phyloP scores from a whole-genome alignment of 2,888 invertebrate species.

The Cinara cedri region DNA sequence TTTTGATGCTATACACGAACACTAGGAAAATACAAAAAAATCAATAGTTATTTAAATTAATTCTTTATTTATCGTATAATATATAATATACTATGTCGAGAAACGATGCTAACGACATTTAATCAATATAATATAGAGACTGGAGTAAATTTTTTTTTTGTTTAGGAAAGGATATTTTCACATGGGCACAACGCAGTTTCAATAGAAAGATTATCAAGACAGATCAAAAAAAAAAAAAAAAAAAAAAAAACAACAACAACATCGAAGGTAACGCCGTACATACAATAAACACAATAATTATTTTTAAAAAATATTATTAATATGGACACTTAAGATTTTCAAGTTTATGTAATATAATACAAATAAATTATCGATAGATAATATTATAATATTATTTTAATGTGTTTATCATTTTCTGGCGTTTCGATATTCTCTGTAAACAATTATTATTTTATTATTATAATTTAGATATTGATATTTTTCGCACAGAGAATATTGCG shows the following conservation, averaged over 20 bases:
- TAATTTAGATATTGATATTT: neutral
- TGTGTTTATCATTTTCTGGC: slow-evolving; percentile 41
- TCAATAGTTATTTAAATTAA: neutral
- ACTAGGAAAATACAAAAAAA: neutral
- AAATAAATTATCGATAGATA: slow-evolving; percentile 16
- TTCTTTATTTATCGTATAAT: neutral
- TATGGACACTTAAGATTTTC: slow-evolving; percentile 29
- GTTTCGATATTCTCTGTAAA: slow-evolving; percentile 18
- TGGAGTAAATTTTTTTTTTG: slow-evolving; percentile 10
- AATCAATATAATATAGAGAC: slow-evolving; percentile 46
- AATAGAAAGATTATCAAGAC: slow-evolving; percentile 57
- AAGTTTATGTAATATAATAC: slow-evolving; percentile 9
- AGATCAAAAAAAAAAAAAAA: neutral
- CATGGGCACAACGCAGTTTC: slow-evolving; percentile 58
- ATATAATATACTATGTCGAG: neutral
- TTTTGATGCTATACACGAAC: neutral
- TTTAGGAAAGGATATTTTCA: slow-evolving; percentile 55
- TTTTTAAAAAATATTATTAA: too few species aligned
- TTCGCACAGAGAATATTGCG: slow-evolving; percentile 17
- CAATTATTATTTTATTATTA: too few species aligned
- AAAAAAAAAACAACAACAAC: neutral
- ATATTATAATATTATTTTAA: too few species aligned
- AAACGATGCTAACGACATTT: slow-evolving; percentile 40
- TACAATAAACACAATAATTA: slow-evolving; percentile 47
- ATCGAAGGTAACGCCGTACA: slow-evolving; percentile 55